Evolutionary conservation across 2,888 invertebrate genomes (phyloP), one percentile per base, ranked within the genome.

Genomic region (Hydrotaea cyrtoneurina): DNA sequence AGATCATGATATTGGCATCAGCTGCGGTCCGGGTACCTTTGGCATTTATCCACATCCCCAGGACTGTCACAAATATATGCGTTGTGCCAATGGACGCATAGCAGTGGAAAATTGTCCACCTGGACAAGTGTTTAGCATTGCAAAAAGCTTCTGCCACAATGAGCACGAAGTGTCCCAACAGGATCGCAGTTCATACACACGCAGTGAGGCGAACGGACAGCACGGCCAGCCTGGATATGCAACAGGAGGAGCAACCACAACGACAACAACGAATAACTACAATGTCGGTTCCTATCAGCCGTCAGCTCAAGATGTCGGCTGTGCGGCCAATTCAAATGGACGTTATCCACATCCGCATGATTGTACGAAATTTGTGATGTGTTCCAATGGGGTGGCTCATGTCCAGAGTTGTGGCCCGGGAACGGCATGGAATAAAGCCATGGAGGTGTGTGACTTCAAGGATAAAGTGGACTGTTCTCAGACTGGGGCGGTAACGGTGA

Each of bases 311-410:
- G 21, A 50, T 23, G 50, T 64, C 23, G 90, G 91, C 1, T 88
- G 89, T 84, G 94, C 94, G 88, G 93, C 93, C 0, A 91, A 92
- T 26, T 88, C 91, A 5, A 92, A 90, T 74, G 95, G 95, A 0
- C 87, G 94, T 13, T 89, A 93, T 50, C 93, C 93, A 0, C 94
- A 95, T 90, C 94, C 94, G 0, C 90, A 89, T 0, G 93, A 94
- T 82, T 95, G 95, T 86, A 91, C 92, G 0, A 94, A 94, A 88
- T 95, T 94, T 89, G 87, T 95, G 57, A 94, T 94, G 87, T 95
- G 95, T 88, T 93, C 92, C 1, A 92, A 94, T 86, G 95, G 95
- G 1, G 89, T 89, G 23, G 93, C 94, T 0, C 92, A 92, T 85
- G 88, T 94, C 5, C 94, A 94, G 91, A 92, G 93, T 75, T 95